These are phyloP conservation scores for Coelopa frigida DNA, from an alignment of 1,140 invertebrate species.

Conservation along the genomic window DNA sequence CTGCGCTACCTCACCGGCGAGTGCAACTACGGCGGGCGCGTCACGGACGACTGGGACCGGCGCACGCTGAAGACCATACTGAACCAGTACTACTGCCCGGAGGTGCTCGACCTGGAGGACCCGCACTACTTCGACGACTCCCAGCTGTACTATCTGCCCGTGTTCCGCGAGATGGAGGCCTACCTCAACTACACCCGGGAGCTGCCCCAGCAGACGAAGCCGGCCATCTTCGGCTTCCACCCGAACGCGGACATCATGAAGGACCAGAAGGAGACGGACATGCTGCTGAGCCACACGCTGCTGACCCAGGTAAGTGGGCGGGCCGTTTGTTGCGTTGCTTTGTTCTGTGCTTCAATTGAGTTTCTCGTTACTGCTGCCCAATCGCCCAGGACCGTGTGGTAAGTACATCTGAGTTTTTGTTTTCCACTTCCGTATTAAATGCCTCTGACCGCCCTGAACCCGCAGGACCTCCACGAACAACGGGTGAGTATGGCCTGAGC, in stretches of 20 bases:
- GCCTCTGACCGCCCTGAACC: not conserved
- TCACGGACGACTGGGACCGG: conserved; percentile 92
- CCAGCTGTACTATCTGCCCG: conserved; percentile 68
- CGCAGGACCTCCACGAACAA: conserved; percentile 33
- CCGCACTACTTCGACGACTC: conserved; percentile 55
- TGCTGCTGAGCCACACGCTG: conserved; percentile 71
- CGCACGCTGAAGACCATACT: conserved; percentile 79
- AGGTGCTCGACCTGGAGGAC: conserved; percentile 48
- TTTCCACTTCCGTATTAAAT: not conserved
- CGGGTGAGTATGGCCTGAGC: conserved; percentile 27
- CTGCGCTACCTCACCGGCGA: conserved; percentile 86
- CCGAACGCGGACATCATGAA: conserved; percentile 92
- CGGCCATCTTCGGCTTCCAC: conserved; percentile 88
- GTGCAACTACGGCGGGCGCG: conserved; percentile 93
- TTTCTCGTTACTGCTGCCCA: too few relatives aligned
- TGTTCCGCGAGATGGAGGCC: conserved; percentile 64
- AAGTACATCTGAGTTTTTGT: too few relatives aligned
- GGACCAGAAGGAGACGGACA: conserved; percentile 80
- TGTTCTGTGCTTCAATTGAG: too few relatives aligned
- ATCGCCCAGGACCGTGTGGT: conserved; percentile 16
- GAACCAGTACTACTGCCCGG: conserved; percentile 68
- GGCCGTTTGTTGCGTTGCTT: too few relatives aligned
- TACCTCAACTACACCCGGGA: conserved; percentile 70
- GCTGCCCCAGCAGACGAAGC: conserved; percentile 71
- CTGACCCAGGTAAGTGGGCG: conserved; percentile 60